Percentiles rank a stretch among this genome's conserved stretches.
Evolutionary conservation across 2,113 vertebrate genomes (phyloP).

Genomic region (Siniperca chuatsi): DNA sequence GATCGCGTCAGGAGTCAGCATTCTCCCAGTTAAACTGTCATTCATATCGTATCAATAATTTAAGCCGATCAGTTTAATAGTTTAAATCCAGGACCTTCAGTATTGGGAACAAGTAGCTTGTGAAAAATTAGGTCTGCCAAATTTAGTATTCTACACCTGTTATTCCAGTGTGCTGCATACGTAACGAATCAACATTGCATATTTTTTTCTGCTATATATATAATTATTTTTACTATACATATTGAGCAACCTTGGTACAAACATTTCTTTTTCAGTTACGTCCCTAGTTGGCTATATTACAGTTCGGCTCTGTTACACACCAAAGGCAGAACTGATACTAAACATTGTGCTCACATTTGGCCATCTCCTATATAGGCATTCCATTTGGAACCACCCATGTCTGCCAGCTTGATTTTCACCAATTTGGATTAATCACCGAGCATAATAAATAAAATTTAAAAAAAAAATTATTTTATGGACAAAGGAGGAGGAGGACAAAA

Average conservation of each 20-base stretch:
- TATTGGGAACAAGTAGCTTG: too few species aligned
- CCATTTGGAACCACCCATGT: too few species aligned
- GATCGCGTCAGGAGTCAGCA: too few species aligned
- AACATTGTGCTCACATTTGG: too few species aligned
- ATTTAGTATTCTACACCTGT: too few species aligned
- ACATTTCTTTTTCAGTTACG: too few species aligned
- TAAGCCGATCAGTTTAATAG: not conserved
- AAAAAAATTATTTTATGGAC: too few species aligned
- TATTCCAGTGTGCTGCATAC: too few species aligned
- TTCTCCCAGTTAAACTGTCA: not conserved
- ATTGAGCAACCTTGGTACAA: not conserved
- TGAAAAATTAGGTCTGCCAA: too few species aligned
- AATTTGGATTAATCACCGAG: not conserved
- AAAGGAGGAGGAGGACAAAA: not conserved
- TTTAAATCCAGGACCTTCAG: not conserved
- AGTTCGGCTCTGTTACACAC: not conserved
- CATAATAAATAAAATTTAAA: not conserved
- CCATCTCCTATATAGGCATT: too few species aligned
- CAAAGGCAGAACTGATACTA: not conserved
- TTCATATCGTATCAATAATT: not conserved
- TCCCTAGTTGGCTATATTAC: not conserved
- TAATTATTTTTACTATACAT: not conserved
- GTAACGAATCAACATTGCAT: too few species aligned
- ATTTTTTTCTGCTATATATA: not conserved
- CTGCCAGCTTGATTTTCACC: too few species aligned